Conservation (phyloP, 2,797 vertebrate species). For the Clarias platycephalus region DNA sequence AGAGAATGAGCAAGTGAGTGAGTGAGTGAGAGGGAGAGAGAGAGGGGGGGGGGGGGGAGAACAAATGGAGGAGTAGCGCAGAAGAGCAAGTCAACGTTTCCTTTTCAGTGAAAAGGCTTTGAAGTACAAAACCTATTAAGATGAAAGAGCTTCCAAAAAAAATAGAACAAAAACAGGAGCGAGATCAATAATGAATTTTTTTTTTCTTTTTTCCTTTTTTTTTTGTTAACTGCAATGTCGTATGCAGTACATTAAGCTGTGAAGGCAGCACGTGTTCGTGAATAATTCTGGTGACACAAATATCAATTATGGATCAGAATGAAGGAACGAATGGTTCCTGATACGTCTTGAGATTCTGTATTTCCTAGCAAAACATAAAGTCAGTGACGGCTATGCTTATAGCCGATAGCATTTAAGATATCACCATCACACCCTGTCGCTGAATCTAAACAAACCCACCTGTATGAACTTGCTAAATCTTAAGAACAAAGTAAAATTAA, state of each 20-base stretch:
- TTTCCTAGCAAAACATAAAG: background rate
- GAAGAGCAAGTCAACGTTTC: constrained; percentile 25
- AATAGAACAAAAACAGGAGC: constrained; percentile 61
- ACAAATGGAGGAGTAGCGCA: constrained; percentile 7
- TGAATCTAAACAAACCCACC: background rate
- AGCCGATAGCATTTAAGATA: background rate
- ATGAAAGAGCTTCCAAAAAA: constrained; percentile 61
- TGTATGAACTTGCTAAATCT: background rate
- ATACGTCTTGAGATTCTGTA: background rate
- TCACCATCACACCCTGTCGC: background rate
- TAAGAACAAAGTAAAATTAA: background rate
- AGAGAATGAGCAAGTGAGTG: constrained; percentile 30
- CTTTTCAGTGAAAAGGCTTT: constrained; percentile 44
- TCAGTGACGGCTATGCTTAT: background rate
- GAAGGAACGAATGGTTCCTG: background rate
- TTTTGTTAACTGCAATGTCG: background rate
- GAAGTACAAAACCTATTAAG: constrained; percentile 57
- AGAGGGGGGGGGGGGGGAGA: constrained; percentile 33
- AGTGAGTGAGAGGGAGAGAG: constrained; percentile 33
- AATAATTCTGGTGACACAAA: background rate
- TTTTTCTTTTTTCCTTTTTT: background rate
- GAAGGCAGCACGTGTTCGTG: background rate
- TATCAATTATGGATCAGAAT: background rate
- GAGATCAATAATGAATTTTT: constrained; percentile 38
- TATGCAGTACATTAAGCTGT: background rate